Percentiles rank a stretch among this genome's conserved stretches.
Evolutionary conservation across 30 jellyfish, hydroid and myxozoan species (phyloP).

Genomic region (Phacellophora camtschatica): DNA sequence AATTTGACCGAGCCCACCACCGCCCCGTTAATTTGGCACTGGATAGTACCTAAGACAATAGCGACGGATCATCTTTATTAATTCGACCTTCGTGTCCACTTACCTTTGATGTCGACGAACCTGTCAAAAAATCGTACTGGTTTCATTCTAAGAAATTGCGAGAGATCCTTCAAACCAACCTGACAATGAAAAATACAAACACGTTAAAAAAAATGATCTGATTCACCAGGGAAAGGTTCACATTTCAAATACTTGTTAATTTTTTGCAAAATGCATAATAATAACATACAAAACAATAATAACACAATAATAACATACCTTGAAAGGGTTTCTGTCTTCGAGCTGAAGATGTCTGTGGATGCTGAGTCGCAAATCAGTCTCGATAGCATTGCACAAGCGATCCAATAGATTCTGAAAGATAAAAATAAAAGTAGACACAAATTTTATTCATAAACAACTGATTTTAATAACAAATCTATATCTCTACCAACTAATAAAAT

Average conservation of each 20-base stretch:
- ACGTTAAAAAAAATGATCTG: background rate
- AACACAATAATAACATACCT: slow-evolving; percentile 20
- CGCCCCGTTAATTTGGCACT: too few relatives aligned
- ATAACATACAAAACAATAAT: background rate
- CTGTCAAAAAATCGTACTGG: slow-evolving; percentile 86
- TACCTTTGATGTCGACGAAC: slow-evolving; percentile 85
- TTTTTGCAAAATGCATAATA: background rate
- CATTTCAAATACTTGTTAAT: too few relatives aligned
- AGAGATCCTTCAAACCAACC: slow-evolving; percentile 89
- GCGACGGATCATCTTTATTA: too few relatives aligned
- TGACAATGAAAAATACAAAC: background rate
- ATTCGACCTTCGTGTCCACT: too few relatives aligned
- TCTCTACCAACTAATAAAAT: too few relatives aligned
- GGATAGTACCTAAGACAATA: too few relatives aligned
- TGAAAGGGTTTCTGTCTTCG: slow-evolving; percentile 97
- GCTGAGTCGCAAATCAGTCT: slow-evolving; percentile 93
- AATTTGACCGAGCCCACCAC: too few relatives aligned
- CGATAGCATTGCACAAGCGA: slow-evolving; percentile 84
- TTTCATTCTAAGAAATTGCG: slow-evolving; percentile 79
- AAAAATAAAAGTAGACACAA: background rate
- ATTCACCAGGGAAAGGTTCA: too few relatives aligned
- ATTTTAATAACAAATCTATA: too few relatives aligned
- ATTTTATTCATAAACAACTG: too few relatives aligned
- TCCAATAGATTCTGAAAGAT: slow-evolving; percentile 68
- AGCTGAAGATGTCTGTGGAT: slow-evolving; percentile 93